Percentiles rank a stretch among this genome's conserved stretches.
Evolutionary conservation across 2,113 vertebrate species (phyloP).

Genomic region (Amphiprion ocellaris): DNA sequence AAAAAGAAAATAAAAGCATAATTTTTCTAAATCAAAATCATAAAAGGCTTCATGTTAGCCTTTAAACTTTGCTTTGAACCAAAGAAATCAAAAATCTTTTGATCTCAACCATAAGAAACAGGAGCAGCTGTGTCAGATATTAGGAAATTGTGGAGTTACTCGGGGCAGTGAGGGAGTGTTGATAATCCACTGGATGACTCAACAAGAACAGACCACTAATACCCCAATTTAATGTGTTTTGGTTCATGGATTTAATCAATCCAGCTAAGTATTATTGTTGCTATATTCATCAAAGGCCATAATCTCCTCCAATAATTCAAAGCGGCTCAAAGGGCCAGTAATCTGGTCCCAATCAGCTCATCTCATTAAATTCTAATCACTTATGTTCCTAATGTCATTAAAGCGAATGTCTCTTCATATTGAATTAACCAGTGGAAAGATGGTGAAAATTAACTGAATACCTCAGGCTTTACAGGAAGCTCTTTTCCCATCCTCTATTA

Average conservation of each 20-base stretch:
- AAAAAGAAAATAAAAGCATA: too few species aligned
- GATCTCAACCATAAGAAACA: constrained; percentile 4
- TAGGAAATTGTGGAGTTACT: constrained; percentile 43
- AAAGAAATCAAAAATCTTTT: too few species aligned
- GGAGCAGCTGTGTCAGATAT: constrained; percentile 10
- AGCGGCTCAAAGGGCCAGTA: constrained; percentile 13
- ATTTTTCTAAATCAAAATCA: too few species aligned
- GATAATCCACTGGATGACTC: constrained; percentile 60
- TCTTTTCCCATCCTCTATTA: constrained; percentile 68
- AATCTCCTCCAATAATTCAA: constrained; percentile 35
- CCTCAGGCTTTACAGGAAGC: constrained; percentile 67
- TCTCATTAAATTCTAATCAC: constrained; percentile 42
- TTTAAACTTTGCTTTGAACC: too few species aligned
- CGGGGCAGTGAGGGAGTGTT: constrained; percentile 15
- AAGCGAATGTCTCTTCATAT: constrained; percentile 32
- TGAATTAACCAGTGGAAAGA: constrained; percentile 53
- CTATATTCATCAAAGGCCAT: constrained; percentile 30
- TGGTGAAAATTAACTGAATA: constrained; percentile 50
- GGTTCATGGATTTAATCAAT: constrained; percentile 49
- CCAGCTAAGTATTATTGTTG: constrained; percentile 37
- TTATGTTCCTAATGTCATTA: constrained; percentile 22
- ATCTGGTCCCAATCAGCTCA: constrained; percentile 28
- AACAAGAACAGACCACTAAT: constrained; percentile 58
- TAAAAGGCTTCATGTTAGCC: too few species aligned
- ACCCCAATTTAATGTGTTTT: constrained; percentile 34